Evolutionary conservation across 2,797 vertebrate genomes (phyloP).

Genomic region (Gymnothorax javanicus): DNA sequence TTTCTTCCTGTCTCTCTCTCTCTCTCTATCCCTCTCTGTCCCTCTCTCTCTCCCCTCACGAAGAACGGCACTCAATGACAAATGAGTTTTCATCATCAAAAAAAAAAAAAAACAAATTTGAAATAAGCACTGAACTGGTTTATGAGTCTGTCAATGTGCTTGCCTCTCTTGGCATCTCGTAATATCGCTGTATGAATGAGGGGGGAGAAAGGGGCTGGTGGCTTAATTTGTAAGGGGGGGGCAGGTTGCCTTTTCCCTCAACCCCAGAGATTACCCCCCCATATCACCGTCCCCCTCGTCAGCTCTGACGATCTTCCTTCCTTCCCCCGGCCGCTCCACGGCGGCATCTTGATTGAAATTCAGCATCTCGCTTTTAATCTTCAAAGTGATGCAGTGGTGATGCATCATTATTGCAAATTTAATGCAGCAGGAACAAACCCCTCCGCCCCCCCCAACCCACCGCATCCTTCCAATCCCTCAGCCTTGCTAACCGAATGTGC

Average conservation of each 20-base stretch:
- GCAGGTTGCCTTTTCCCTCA: background rate
- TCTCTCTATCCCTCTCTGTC: background rate
- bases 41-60: background rate
- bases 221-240: background rate
- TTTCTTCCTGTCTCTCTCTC: background rate
- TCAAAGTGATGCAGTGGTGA: slow-evolving; percentile 76
- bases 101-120: background rate
- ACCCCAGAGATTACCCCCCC: background rate
- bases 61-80: no score
- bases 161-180: background rate
- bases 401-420: slow-evolving; percentile 77
- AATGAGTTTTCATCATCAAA: background rate
- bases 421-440: slow-evolving; percentile 58
- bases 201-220: background rate
- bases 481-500: slow-evolving; percentile 48
- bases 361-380: slow-evolving; percentile 83
- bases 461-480: slow-evolving; percentile 54
- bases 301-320: slow-evolving; percentile 74
- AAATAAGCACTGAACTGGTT: background rate
- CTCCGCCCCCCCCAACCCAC: slow-evolving; percentile 11
- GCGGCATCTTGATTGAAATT: slow-evolving; percentile 77
- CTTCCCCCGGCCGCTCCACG: slow-evolving; percentile 70
- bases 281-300: slow-evolving; percentile 48
- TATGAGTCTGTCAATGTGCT: background rate
- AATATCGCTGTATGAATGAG: background rate